These are phyloP conservation scores for Melanaphis sacchari DNA, from an alignment of 1,140 invertebrate genomes.

Conservation along the genomic window DNA sequence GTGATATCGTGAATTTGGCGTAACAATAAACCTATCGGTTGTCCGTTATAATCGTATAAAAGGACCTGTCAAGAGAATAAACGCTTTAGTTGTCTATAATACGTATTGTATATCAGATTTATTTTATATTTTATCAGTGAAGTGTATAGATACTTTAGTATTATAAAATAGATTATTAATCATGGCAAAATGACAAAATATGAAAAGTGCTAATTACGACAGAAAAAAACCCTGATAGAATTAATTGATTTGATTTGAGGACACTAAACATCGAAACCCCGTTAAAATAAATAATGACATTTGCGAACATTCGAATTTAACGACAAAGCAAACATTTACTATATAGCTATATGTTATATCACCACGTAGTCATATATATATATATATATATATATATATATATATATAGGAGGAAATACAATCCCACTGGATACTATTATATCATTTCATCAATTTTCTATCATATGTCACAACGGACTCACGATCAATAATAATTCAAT, in stretches of 20 bases:
- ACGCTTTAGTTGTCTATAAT: background rate
- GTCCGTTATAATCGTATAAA: background rate
- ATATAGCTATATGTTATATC: background rate
- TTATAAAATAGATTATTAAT: background rate
- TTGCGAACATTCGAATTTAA: slow-evolving; percentile 7
- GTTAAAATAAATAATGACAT: background rate
- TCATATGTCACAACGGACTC: background rate
- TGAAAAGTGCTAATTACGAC: background rate
- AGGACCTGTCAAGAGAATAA: background rate
- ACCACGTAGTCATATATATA: background rate
- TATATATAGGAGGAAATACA: background rate
- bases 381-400: background rate
- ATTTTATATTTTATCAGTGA: background rate
- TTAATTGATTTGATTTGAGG: slow-evolving; percentile 28
- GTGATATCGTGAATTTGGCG: background rate
- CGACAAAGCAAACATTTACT: background rate
- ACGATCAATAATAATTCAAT: background rate
- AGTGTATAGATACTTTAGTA: background rate
- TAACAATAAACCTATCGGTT: background rate
- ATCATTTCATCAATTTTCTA: background rate
- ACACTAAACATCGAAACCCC: background rate
- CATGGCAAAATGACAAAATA: background rate
- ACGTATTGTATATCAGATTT: background rate
- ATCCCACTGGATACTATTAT: background rate
- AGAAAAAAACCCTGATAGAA: background rate